phyloP scores from a whole-genome alignment of 2,888 invertebrate species.

The Ecdyonurus torrentis region DNA sequence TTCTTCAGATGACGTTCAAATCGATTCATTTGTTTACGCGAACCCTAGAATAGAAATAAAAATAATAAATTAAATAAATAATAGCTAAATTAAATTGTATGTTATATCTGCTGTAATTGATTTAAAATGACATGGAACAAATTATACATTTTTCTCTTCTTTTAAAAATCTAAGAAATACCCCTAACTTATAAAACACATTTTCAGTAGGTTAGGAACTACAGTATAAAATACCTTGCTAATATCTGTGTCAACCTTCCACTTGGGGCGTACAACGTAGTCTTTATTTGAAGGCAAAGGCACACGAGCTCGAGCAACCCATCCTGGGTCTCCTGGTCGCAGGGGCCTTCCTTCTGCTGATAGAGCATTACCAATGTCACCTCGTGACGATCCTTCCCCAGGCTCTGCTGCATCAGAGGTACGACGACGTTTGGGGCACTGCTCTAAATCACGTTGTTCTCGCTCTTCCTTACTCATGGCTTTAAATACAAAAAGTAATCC shows the following conservation, averaged over 20 bases:
- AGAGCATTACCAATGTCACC: conserved; percentile 47
- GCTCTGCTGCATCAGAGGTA: conserved; percentile 5
- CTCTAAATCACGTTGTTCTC: conserved; percentile 80
- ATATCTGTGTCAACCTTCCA: conserved; percentile 80
- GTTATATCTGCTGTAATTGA: conserved; percentile 5
- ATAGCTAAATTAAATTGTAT: too few species aligned
- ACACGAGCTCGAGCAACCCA: conserved; percentile 92
- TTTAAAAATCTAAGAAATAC: too few species aligned
- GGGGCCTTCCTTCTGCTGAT: conserved; percentile 41
- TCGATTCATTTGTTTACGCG: conserved; percentile 71
- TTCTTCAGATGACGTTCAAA: conserved; percentile 87
- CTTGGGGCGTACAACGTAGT: conserved; percentile 88
- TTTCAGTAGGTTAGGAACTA: conserved; percentile 5
- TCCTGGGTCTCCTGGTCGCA: conserved; percentile 87
- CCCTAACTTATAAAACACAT: neutral
- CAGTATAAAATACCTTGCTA: conserved; percentile 45
- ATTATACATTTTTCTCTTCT: too few species aligned
- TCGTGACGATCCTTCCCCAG: conserved; percentile 23
- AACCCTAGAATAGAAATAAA: conserved; percentile 39
- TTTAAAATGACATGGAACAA: too few species aligned
- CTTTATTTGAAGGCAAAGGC: conserved; percentile 86
- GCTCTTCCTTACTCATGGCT: conserved; percentile 83
- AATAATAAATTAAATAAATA: too few species aligned
- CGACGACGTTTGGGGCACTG: conserved; percentile 49
- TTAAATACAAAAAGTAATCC: conserved; percentile 9